phyloP scores from a whole-genome alignment of 2,113 vertebrate species.

The Dipodomys merriami region DNA sequence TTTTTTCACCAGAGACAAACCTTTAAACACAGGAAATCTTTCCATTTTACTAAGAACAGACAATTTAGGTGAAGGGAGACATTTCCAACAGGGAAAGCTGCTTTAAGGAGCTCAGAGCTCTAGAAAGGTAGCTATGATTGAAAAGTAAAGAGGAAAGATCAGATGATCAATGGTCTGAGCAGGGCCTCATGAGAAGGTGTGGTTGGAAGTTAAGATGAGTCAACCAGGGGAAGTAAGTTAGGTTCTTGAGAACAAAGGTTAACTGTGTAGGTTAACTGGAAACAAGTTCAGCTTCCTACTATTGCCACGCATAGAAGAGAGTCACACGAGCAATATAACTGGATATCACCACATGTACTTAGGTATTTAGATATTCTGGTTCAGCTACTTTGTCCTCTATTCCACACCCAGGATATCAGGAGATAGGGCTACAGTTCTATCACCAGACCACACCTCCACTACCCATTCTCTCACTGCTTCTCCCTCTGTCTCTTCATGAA shows the following conservation, averaged over 20 bases:
- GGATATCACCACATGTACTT: background rate
- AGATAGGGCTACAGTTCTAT: too few relatives aligned
- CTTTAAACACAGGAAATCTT: background rate
- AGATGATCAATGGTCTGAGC: background rate
- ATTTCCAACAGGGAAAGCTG: too few relatives aligned
- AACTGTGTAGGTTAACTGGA: background rate
- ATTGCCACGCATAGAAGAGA: background rate
- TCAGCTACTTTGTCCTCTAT: background rate
- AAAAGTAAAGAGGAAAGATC: background rate
- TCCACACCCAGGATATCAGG: background rate
- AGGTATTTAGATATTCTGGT: background rate
- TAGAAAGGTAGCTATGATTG: background rate
- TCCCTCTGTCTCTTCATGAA: background rate
- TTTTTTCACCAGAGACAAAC: background rate
- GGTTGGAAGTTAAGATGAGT: background rate
- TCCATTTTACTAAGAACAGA: background rate
- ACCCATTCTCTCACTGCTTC: background rate
- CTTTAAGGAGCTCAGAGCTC: background rate
- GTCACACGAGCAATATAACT: background rate
- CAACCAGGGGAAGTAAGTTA: background rate
- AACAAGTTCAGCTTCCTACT: background rate
- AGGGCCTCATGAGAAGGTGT: background rate
- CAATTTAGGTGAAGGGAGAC: background rate
- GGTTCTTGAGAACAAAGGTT: background rate
- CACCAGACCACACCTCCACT: background rate